Conservation (phyloP, 1,140 invertebrate species). For the Aphelenchoides besseyi region DNA sequence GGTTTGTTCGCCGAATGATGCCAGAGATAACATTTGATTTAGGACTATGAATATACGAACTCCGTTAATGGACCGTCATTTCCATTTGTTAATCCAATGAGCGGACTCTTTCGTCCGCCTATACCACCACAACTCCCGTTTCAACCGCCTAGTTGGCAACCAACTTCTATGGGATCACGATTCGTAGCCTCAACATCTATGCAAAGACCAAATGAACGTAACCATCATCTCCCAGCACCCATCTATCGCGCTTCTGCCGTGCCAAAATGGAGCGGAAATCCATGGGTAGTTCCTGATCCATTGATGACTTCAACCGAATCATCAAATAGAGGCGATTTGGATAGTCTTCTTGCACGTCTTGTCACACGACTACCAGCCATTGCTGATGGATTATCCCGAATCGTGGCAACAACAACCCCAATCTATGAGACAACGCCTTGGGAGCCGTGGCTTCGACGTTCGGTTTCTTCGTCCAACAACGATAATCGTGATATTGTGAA, state of each 20-base stretch:
- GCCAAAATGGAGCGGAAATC: background rate
- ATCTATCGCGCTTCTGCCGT: background rate
- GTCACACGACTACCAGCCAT: conserved; percentile 4
- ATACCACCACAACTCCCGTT: background rate
- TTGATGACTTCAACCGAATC: background rate
- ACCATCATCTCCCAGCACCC: background rate
- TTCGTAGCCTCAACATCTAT: background rate
- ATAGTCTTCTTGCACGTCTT: background rate
- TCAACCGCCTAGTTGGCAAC: background rate
- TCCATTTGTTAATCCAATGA: background rate
- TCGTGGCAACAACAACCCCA: background rate
- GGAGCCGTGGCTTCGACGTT: background rate
- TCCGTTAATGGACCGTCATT: background rate
- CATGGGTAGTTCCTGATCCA: background rate
- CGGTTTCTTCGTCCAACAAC: background rate
- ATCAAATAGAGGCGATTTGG: conserved; percentile 3
- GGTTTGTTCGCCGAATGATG: background rate
- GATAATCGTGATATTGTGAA: background rate
- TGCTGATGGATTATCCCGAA: background rate
- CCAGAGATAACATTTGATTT: background rate
- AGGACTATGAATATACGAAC: background rate
- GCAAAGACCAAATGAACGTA: background rate
- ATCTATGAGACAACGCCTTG: background rate
- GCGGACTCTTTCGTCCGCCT: background rate
- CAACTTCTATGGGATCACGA: background rate